Percentiles rank a stretch among this genome's conserved stretches.
phyloP scores from a whole-genome alignment of 2,797 vertebrate genomes.

The Sphaeramia orbicularis region DNA sequence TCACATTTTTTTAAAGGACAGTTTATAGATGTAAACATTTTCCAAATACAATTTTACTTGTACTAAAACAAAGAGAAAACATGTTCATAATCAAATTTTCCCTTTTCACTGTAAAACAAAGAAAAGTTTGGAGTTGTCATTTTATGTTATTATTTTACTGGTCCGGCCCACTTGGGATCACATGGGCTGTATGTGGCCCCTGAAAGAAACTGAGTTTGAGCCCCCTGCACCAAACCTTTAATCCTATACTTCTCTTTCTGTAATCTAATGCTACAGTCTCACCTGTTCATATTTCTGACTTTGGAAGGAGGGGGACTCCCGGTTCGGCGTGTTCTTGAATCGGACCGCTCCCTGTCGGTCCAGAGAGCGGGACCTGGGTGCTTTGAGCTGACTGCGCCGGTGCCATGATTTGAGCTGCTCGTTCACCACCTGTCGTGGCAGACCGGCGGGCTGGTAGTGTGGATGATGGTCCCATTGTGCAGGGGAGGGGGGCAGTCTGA shows the following conservation, averaged over 20 bases:
- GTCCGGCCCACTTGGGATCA: too few relatives aligned
- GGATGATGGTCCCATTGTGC: slow-evolving; percentile 84
- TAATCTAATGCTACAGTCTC: slow-evolving; percentile 14
- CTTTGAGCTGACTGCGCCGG: slow-evolving; percentile 84
- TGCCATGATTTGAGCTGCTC: slow-evolving; percentile 92
- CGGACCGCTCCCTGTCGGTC: slow-evolving; percentile 88
- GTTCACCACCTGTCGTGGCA: slow-evolving; percentile 85
- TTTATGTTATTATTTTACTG: too few relatives aligned
- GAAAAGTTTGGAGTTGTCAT: too few relatives aligned
- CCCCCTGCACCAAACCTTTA: too few relatives aligned
- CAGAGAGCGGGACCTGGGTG: slow-evolving; percentile 86
- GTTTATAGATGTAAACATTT: too few relatives aligned
- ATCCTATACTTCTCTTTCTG: neutral
- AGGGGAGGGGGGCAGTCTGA: slow-evolving; percentile 85
- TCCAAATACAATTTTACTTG: too few relatives aligned
- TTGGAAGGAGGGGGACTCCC: slow-evolving; percentile 69
- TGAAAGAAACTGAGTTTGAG: too few relatives aligned
- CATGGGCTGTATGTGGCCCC: too few relatives aligned
- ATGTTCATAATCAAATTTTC: too few relatives aligned
- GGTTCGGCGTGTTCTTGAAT: slow-evolving; percentile 69
- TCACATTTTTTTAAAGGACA: too few relatives aligned
- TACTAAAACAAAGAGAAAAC: too few relatives aligned
- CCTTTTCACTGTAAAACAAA: too few relatives aligned
- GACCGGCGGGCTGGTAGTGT: slow-evolving; percentile 62
- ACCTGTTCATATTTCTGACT: slow-evolving; percentile 79